Conservation (phyloP, 1,140 invertebrate genomes). For the Drosophila oshimai region DNA sequence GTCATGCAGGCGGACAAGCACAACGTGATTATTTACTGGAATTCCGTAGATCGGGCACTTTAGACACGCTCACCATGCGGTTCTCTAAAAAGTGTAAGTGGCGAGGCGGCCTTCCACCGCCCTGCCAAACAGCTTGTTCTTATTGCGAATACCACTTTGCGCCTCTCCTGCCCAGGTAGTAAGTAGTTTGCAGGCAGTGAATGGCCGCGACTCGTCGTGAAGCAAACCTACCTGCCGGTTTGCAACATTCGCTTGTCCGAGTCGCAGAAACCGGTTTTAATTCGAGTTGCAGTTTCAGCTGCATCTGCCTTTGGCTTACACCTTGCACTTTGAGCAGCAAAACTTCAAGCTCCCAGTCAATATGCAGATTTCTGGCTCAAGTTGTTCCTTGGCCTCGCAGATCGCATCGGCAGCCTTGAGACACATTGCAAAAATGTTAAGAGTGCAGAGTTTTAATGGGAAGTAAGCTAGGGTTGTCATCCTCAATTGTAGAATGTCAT, state of each 20-base stretch:
- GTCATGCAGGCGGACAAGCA: neutral
- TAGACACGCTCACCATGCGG: slow-evolving; percentile 7
- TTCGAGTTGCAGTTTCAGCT: slow-evolving; percentile 13
- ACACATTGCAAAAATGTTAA: neutral
- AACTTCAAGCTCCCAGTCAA: neutral
- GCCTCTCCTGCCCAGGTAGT: neutral
- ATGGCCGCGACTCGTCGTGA: neutral
- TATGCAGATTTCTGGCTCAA: neutral
- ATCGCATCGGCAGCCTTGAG: slow-evolving; percentile 3
- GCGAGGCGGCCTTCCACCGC: neutral
- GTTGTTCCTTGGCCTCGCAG: neutral
- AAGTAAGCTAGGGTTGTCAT: neutral
- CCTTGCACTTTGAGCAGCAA: neutral
- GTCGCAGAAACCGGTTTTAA: slow-evolving; percentile 17
- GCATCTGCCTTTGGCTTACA: neutral
- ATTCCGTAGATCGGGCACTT: neutral
- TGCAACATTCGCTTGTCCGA: neutral
- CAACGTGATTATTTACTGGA: slow-evolving; percentile 15
- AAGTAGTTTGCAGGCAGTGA: neutral
- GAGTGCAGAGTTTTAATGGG: neutral
- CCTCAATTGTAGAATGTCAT: neutral
- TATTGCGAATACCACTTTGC: slow-evolving; percentile 4
- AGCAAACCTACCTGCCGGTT: slow-evolving; percentile 8
- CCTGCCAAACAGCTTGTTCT: neutral
- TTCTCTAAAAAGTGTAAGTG: slow-evolving; percentile 18